Conservation (phyloP, 2,113 vertebrate genomes). For the Cathartes aura region DNA sequence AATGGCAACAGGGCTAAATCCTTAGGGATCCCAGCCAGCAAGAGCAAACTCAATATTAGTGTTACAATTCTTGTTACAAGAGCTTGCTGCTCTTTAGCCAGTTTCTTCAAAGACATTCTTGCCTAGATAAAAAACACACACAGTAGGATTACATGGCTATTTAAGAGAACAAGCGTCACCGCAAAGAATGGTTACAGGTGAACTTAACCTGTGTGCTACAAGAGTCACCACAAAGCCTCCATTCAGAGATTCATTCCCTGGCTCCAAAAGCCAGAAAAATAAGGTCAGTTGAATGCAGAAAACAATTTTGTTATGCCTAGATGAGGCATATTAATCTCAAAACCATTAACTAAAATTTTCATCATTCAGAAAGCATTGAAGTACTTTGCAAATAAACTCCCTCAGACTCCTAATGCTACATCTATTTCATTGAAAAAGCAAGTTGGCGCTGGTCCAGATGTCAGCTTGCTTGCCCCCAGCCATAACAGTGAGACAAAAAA, state of each 20-base stretch:
- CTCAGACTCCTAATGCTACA: neutral
- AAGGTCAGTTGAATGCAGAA: neutral
- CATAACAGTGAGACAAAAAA: neutral
- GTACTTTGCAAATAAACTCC: neutral
- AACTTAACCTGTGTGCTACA: neutral
- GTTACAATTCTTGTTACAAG: neutral
- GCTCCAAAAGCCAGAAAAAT: neutral
- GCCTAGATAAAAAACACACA: neutral
- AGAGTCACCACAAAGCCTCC: slow-evolving; percentile 15
- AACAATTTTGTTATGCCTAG: neutral
- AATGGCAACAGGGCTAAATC: neutral
- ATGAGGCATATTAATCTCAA: neutral
- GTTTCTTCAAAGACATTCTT: neutral
- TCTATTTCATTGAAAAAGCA: neutral
- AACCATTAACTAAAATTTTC: neutral
- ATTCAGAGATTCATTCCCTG: neutral
- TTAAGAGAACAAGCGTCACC: neutral
- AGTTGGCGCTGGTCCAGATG: neutral
- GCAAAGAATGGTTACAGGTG: neutral
- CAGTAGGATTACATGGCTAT: neutral
- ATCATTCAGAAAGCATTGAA: neutral
- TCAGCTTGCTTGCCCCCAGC: neutral
- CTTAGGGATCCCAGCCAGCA: neutral
- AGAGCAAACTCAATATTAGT: neutral
- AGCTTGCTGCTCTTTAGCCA: neutral